These are phyloP conservation scores for Sula dactylatra DNA, from an alignment of 2,113 vertebrate genomes.

Conservation along the genomic window DNA sequence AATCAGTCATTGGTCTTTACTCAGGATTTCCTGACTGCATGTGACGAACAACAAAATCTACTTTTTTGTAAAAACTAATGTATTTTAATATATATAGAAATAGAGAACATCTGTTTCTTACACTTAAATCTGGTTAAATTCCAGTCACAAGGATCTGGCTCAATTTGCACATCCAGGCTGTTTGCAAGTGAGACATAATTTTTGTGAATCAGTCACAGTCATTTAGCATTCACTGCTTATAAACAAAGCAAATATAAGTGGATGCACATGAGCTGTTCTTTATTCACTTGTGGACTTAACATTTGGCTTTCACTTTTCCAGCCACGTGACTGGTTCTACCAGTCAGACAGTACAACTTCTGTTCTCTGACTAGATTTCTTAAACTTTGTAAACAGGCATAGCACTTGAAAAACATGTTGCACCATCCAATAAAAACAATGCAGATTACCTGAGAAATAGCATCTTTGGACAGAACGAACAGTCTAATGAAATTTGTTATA, in stretches of 20 bases:
- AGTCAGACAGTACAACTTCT: neutral
- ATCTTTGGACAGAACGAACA: neutral
- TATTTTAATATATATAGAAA: neutral
- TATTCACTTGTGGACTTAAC: neutral
- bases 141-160: neutral
- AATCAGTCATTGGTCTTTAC: neutral
- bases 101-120: neutral
- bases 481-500: neutral
- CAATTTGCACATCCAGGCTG: neutral
- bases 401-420: neutral
- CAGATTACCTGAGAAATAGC: neutral
- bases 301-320: neutral
- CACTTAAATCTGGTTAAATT: neutral
- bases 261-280: neutral
- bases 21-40: conserved; percentile 10
- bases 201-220: neutral
- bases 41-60: neutral
- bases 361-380: neutral
- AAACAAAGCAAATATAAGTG: neutral
- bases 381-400: neutral
- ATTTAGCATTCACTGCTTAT: neutral
- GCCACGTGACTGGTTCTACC: neutral
- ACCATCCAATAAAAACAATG: neutral
- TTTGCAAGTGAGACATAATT: neutral
- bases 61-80: neutral